Base-by-base conservation (phyloP, 1,140 invertebrate species). In the Zaprionus nigranus region DNA sequence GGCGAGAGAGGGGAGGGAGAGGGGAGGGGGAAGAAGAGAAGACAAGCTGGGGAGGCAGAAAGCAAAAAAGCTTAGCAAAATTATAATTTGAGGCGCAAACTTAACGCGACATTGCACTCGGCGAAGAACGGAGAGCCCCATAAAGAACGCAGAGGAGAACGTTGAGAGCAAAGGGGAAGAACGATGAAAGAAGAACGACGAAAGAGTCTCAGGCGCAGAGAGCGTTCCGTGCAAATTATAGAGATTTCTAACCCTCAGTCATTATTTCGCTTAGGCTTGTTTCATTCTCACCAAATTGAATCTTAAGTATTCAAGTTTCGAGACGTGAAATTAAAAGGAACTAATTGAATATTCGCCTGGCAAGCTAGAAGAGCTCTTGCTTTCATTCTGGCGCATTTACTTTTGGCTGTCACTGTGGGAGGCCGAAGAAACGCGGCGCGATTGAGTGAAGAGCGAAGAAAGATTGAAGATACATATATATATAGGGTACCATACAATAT, bases 21-120 rank as follows among this genome's bases (percentile, higher is more conserved):
- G 20, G 11, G 17, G 12, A 13, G 5, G 46, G 12, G 46, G 7
- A 24, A 54, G 7, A 24, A 54, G 24, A 28, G 26, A 6, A 11
- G 30, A 22, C 6, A 17, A 20, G 43, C 40, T 34, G 58, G 4
- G 38, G 40, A 5, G 51, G 17, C 0, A 7, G 6, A 7, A 26
- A 17, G 28, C 7, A 53, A 69, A 69, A 40, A 15, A n/a, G 26
- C 51, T 26, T n/a, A 28, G n/a, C 26, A 34, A 53, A 63, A 63
- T 63, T 63, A 63, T 66, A 30, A 59, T 65, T 59, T 53, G 30
- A 24, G 22, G 64, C 43, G 57, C 57, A 67, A 58, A 20, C 53
- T 65, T 66, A 59, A 54, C 46, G 70, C 63, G 70, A 59, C 43
- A 73, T 60, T 73, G 70, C 57, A 67, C 70, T 38, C 40, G 40